Conservation (phyloP, 2,888 invertebrate species). For the Leptarthrus brevirostris region DNA sequence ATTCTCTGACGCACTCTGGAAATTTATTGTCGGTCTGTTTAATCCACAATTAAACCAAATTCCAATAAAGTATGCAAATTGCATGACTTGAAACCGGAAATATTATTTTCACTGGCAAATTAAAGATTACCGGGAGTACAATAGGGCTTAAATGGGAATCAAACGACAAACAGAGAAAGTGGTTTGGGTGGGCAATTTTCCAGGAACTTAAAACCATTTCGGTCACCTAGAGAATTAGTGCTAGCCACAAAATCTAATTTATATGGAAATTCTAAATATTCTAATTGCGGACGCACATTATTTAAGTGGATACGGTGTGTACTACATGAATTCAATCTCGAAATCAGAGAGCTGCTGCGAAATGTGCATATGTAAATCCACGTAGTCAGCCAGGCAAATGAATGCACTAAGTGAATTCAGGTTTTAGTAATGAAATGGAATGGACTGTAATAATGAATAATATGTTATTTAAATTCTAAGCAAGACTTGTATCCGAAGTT, state of each 20-base stretch:
- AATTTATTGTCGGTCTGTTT: no score
- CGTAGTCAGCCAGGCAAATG: slow-evolving; percentile 29
- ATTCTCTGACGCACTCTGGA: no score
- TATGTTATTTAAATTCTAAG: not conserved
- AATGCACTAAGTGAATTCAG: slow-evolving; percentile 21
- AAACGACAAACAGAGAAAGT: slow-evolving; percentile 8
- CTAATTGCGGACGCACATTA: slow-evolving; percentile 40
- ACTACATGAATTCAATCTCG: slow-evolving; percentile 29
- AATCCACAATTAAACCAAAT: no score
- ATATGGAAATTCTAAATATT: slow-evolving; percentile 41
- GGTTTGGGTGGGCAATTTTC: slow-evolving; percentile 21
- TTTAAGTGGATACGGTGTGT: slow-evolving; percentile 23
- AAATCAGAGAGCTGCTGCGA: slow-evolving; percentile 23
- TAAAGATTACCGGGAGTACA: not conserved
- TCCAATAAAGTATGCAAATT: no score
- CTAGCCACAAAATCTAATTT: slow-evolving; percentile 33
- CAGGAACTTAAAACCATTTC: slow-evolving; percentile 21
- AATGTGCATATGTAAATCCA: slow-evolving; percentile 29
- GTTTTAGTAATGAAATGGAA: slow-evolving; percentile 26
- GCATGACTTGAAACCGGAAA: no score
- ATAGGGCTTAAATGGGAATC: not conserved
- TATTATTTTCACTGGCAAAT: no score
- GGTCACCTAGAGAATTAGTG: slow-evolving; percentile 32
- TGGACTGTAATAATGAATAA: slow-evolving; percentile 14
- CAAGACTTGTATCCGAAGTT: no score